Evolutionary conservation across 2,797 vertebrate genomes (phyloP).

Genomic region (Prionace glauca): DNA sequence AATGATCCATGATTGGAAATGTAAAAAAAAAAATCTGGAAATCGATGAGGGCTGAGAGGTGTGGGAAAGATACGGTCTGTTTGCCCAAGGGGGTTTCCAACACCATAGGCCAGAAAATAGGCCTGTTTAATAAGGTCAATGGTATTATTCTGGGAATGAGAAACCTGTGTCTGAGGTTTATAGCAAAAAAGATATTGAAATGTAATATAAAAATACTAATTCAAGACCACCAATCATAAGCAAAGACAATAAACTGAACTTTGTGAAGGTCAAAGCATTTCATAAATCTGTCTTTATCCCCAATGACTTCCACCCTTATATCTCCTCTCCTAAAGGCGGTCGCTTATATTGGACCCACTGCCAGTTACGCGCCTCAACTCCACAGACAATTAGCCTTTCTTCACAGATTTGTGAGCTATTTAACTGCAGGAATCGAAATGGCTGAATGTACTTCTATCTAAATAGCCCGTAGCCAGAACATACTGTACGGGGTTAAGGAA

Average conservation of each 20-base stretch:
- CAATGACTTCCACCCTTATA: not conserved
- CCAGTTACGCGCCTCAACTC: not conserved
- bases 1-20: not conserved
- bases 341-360: not conserved
- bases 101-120: not conserved
- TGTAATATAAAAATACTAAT: not conserved
- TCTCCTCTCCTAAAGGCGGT: not conserved
- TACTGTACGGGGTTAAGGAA: not conserved
- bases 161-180: not conserved
- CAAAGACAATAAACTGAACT: not conserved
- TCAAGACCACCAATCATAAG: not conserved
- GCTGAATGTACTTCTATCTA: not conserved
- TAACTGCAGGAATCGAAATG: not conserved
- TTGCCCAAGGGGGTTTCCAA: not conserved
- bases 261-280: not conserved
- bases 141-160: not conserved
- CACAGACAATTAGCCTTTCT: not conserved
- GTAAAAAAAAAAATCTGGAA: not conserved
- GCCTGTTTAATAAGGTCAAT: not conserved
- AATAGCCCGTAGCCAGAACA: not conserved
- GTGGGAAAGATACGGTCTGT: not conserved
- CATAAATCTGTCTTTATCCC: not conserved
- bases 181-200: not conserved
- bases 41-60: not conserved
- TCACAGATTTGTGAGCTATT: not conserved